Conservation (phyloP, 1,140 invertebrate species). For the Dinothrombium tinctorium region DNA sequence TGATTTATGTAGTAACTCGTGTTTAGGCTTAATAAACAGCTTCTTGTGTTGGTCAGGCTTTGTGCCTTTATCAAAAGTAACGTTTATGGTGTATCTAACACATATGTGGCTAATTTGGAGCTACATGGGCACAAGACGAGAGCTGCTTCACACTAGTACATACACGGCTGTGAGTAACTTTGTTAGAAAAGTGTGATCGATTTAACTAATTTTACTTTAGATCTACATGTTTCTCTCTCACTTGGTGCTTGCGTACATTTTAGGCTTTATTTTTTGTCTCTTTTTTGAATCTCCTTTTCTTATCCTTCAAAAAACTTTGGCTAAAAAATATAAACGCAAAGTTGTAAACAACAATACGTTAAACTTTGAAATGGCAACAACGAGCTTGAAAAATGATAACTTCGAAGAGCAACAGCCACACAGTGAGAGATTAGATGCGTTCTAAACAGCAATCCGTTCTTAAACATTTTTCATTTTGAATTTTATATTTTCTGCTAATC, state of each 20-base stretch:
- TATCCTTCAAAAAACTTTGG: conserved; percentile 1
- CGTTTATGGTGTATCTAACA: conserved; percentile 14
- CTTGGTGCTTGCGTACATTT: neutral
- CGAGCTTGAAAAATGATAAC: no score
- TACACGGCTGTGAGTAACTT: conserved; percentile 13
- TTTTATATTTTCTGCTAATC: no score
- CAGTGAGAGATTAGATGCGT: no score
- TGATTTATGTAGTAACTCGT: neutral
- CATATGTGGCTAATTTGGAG: conserved; percentile 7
- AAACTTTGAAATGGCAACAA: no score
- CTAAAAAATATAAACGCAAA: conserved; percentile 1
- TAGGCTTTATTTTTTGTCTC: conserved; percentile 3
- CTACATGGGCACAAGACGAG: conserved; percentile 1
- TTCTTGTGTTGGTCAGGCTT: conserved; percentile 12
- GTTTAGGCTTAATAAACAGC: conserved; percentile 7
- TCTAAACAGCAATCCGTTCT: no score
- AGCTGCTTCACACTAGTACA: conserved; percentile 1
- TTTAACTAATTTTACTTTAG: neutral
- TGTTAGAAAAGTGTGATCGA: conserved; percentile 2
- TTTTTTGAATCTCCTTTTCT: conserved; percentile 11
- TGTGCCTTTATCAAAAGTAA: conserved; percentile 14
- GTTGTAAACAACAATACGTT: no score
- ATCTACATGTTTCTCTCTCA: neutral
- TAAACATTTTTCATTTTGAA: no score
- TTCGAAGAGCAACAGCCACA: no score